A percentile compares a stretch with the other conserved stretches of the same genome.
These are phyloP conservation scores for Epinotia brunnichana DNA, from an alignment of 2,888 invertebrate genomes.

Conservation along the genomic window DNA sequence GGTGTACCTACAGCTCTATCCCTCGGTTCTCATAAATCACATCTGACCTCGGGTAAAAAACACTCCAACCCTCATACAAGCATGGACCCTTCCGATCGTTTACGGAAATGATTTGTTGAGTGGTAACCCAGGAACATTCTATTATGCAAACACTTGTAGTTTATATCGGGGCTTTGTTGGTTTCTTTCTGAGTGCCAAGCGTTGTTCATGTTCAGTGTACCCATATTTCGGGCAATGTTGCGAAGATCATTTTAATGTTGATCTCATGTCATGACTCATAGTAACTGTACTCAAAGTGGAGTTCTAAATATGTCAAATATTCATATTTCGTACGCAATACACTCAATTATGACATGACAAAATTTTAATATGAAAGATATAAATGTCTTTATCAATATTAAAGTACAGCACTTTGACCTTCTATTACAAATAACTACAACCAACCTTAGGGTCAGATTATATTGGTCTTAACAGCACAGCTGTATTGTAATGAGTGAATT, in stretches of 20 bases:
- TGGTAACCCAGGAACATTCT: conserved; percentile 51
- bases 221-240: neutral
- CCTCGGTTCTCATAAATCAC: conserved; percentile 36
- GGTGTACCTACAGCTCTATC: conserved; percentile 37
- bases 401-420: too few species aligned
- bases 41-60: conserved; percentile 42
- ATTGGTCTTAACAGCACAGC: neutral
- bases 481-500: neutral
- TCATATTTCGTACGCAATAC: too few species aligned
- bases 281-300: too few species aligned
- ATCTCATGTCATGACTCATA: neutral
- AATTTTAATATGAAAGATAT: too few species aligned
- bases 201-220: neutral
- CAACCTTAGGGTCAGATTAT: neutral
- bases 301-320: too few species aligned
- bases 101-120: conserved; percentile 60
- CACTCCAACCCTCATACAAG: conserved; percentile 54
- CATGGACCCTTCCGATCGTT: conserved; percentile 51
- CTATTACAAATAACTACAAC: too few species aligned
- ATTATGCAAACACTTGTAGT: conserved; percentile 56
- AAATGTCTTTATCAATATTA: too few species aligned
- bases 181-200: conserved; percentile 29
- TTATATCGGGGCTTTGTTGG: conserved; percentile 36
- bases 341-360: too few species aligned
- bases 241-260: neutral